Evolutionary conservation across 2,797 vertebrate species (phyloP), one percentile per base, ranked within the genome.

Genomic region (Neomorphus geoffroyi): DNA sequence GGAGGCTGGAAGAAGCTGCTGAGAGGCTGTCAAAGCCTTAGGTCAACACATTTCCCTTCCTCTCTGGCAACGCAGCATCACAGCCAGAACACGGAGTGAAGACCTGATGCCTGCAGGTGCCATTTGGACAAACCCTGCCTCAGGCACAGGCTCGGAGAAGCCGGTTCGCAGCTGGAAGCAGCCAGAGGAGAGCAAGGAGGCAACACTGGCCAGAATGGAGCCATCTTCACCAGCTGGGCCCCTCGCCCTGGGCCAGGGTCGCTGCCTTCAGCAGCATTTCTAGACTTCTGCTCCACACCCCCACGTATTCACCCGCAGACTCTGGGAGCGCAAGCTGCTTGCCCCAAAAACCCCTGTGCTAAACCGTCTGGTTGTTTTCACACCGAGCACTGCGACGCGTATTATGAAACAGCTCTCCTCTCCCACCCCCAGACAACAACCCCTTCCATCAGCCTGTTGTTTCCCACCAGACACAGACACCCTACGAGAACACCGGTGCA

Each of bases 381-480:
- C 5, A 4, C 11, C 0, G 4, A 7, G 10, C 3, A 6, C 26
- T 13, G 62, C 0, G 1, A 71, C 13, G 9, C 0, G 12, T 14
- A 43, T 28, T 3, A 33, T 0, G 0, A 30, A 45, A 45, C 73
- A 32, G 2, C 28, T 50, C 51, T 35, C 45, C 30, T 0, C 41
- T 61, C 56, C 77, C 54, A 17, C 48, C 43, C 43, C 51, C 22
- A 3, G 0, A 11, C 0, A 4, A 11, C 41, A 62, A 62, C 64
- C 41, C 70, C 0, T 22, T 37, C 43, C 66, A 11, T 28, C 54
- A 72, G 81, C 64, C 39, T 23, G 6, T 51, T 51, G 2, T 74
- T 78, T 51, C 58, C 65, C 80, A 17, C 30, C 56, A 23, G 5
- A 41, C 27, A 27, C 2, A 64, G 72, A 50, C 35, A 35, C 23